Conservation (phyloP, 64 coral and sea anemone species). For the Stichodactyla mertensii region DNA sequence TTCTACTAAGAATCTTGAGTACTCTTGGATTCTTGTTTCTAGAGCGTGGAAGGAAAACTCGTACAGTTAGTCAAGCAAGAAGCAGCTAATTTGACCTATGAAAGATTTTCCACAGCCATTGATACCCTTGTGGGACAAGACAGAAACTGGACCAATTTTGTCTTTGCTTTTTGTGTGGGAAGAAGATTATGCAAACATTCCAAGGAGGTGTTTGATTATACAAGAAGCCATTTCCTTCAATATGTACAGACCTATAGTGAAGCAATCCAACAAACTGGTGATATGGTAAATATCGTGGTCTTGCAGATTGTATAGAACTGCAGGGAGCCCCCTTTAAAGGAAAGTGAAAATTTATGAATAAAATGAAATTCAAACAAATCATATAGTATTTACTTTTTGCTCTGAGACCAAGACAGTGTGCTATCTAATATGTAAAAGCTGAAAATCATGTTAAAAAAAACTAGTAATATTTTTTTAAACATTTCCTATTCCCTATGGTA, state of each 20-base stretch:
- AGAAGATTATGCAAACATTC: constrained; percentile 27
- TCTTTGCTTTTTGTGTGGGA: constrained; percentile 29
- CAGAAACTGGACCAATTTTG: constrained; percentile 58
- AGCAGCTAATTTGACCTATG: constrained; percentile 41
- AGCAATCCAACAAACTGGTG: constrained; percentile 49
- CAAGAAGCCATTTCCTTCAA: constrained; percentile 22
- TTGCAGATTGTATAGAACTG: background rate
- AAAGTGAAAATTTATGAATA: no score
- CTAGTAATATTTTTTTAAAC: no score
- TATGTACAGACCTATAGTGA: constrained; percentile 32
- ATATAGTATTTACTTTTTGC: no score
- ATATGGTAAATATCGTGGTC: constrained; percentile 42
- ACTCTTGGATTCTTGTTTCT: background rate
- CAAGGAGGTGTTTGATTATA: constrained; percentile 2
- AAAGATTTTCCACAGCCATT: constrained; percentile 32
- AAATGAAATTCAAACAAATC: no score
- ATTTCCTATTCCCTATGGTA: no score
- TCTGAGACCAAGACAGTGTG: no score
- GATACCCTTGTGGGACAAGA: constrained; percentile 51
- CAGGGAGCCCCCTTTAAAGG: no score
- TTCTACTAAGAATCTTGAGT: no score
- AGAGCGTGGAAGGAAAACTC: background rate
- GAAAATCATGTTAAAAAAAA: no score
- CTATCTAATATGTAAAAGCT: no score
- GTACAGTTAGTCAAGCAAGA: constrained; percentile 27